Base-by-base conservation (phyloP, 2,797 vertebrate genomes). In the Sebastes trivittatus region DNA sequence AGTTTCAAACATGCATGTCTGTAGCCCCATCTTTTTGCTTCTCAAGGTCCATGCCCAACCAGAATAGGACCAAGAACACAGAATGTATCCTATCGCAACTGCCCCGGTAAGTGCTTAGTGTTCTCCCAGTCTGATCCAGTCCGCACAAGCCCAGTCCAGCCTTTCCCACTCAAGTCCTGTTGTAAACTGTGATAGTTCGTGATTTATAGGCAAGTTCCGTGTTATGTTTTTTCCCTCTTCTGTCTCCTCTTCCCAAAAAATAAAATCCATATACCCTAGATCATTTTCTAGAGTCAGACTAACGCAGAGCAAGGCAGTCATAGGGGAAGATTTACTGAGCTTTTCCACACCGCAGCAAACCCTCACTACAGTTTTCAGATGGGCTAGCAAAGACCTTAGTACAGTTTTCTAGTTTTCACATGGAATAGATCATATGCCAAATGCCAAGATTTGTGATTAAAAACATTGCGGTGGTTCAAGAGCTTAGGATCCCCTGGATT, bases 21-120 rank as follows among this genome's bases (percentile, higher is more conserved):
- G 92, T 93, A 94, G 94, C 90, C 75, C 90, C 91, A 22, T 94
- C 83, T 95, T 89, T 95, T 93, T 95, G 94, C 94, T 94, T 92
- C 93, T 95, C 87, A 94, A 95, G 94, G 94, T 95, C 94, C 94
- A 93, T 95, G 94, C 81, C 92, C 93, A 84, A 89, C 88, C 93
- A 95, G 92, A 94, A 87, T 93, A 94, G 94, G 93, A 95, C 82
- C 93, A 93, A 93, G 94, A 94, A 91, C 90, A 92, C 93, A 94
- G 93, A 95, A 94, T 93, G 90, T 95, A 63, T 95, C 94, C 77
- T 94, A 95, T 95, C 92, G 78, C 94, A 90, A 91, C 93, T 95
- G 94, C 83, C 93, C 91, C 25, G 94, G 94, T 95, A 95, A 95
- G 94, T 95, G 89, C 77, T 92, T 90, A 87, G 92, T 93, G 90